Evolutionary conservation across 2,888 invertebrate genomes (phyloP).

Genomic region (Petrophora chlorosata): DNA sequence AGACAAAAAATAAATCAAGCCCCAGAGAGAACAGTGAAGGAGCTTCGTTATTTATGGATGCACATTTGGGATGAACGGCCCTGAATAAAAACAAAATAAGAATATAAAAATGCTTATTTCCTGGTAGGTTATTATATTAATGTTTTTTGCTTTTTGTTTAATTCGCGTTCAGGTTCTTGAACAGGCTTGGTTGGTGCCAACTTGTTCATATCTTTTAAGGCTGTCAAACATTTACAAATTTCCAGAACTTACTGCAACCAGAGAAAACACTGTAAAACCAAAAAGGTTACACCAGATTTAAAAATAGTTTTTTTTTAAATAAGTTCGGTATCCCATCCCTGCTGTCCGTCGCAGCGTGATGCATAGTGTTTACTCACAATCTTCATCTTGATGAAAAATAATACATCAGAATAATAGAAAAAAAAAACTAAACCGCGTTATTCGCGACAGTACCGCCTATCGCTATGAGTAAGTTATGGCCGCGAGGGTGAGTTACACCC

Average conservation of each 20-base stretch:
- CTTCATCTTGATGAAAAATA: neutral
- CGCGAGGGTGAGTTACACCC: conserved; percentile 84
- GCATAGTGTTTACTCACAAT: too few species aligned
- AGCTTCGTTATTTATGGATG: conserved; percentile 79
- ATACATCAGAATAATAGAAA: neutral
- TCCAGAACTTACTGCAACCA: too few species aligned
- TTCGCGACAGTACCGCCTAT: conserved; percentile 81
- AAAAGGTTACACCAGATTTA: too few species aligned
- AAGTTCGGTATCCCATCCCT: too few species aligned
- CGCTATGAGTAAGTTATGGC: conserved; percentile 84
- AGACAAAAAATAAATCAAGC: conserved; percentile 67
- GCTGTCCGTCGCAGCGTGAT: too few species aligned
- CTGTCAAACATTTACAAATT: too few species aligned
- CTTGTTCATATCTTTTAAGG: neutral
- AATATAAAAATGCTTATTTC: conserved; percentile 49
- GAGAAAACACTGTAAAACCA: too few species aligned
- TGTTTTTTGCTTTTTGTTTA: conserved; percentile 39
- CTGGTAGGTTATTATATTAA: conserved; percentile 66
- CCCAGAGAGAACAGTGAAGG: conserved; percentile 71
- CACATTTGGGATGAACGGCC: conserved; percentile 80
- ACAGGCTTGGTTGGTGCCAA: neutral
- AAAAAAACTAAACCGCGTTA: conserved; percentile 71
- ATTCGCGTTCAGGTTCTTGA: conserved; percentile 24
- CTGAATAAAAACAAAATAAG: conserved; percentile 65
- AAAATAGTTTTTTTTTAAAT: too few species aligned